A percentile compares a stretch with the other conserved stretches of the same genome.
Conservation (phyloP, 37 sponge, comb jelly and placozoan species). For the Ephydatia muelleri region DNA sequence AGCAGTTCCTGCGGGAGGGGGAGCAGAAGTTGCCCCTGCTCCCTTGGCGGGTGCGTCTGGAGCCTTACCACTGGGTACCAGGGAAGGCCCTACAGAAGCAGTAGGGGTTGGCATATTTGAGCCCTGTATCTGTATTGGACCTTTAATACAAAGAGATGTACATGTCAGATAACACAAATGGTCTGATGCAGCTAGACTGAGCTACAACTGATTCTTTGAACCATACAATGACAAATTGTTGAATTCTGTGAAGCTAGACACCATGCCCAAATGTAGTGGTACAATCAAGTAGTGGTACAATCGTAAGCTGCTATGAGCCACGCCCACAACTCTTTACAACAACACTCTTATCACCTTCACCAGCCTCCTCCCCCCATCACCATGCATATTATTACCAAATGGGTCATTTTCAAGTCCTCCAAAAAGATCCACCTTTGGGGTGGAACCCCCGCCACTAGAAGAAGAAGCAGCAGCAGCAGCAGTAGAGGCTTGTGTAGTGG, state of each 20-base stretch:
- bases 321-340: too few species aligned
- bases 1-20: not conserved
- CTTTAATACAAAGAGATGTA: not conserved
- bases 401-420: conserved; percentile 29
- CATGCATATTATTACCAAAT: conserved; percentile 20
- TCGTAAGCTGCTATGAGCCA: too few species aligned
- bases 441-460: not conserved
- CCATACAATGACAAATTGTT: too few species aligned
- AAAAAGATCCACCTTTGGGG: conserved; percentile 14
- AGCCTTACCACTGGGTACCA: not conserved
- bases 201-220: too few species aligned
- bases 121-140: not conserved
- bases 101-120: not conserved
- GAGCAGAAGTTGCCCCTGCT: not conserved
- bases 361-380: not conserved
- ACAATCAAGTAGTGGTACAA: not conserved
- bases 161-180: too few species aligned
- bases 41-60: not conserved
- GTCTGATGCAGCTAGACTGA: too few species aligned
- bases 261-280: not conserved
- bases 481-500: not conserved
- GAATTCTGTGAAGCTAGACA: too few species aligned
- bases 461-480: not conserved
- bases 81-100: not conserved
- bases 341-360: too few species aligned